Evolutionary conservation across 2,797 vertebrate genomes (phyloP).

Genomic region (Peromyscus attwateri): DNA sequence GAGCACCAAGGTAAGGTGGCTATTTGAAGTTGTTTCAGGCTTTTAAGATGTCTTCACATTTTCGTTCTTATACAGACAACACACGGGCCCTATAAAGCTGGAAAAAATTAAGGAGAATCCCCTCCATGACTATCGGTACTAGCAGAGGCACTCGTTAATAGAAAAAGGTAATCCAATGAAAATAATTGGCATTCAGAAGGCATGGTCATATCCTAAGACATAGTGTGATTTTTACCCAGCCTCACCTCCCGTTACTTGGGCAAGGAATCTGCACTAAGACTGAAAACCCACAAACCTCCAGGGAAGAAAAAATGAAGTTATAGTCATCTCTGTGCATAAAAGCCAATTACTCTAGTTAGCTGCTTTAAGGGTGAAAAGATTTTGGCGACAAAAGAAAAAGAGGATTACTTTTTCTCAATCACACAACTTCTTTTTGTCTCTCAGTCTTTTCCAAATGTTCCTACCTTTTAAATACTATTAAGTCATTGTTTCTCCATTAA

Average conservation of each 20-base stretch:
- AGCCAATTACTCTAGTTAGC: slow-evolving; percentile 43
- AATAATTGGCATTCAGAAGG: slow-evolving; percentile 43
- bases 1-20: slow-evolving; percentile 1
- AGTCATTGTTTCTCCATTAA: slow-evolving; percentile 15
- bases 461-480: background rate
- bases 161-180: slow-evolving; percentile 24
- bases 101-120: slow-evolving; percentile 49
- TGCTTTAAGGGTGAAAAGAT: slow-evolving; percentile 33
- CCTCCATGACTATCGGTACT: background rate
- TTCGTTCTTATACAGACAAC: slow-evolving; percentile 46
- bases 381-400: background rate
- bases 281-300: slow-evolving; percentile 52
- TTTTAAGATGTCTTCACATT: slow-evolving; percentile 49
- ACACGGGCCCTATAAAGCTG: slow-evolving; percentile 3
- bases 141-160: slow-evolving; percentile 55
- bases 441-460: slow-evolving; percentile 28
- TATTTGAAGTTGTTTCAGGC: slow-evolving; percentile 43
- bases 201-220: background rate
- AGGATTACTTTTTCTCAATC: slow-evolving; percentile 24
- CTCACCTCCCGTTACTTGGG: background rate
- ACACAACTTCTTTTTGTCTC: slow-evolving; percentile 45
- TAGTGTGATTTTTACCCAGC: background rate
- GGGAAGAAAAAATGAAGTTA: slow-evolving; percentile 41
- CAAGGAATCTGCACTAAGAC: slow-evolving; percentile 47
- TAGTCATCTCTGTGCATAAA: slow-evolving; percentile 24